Evolutionary conservation across 2,113 vertebrate genomes (phyloP).

Genomic region (Dendrocopos noguchii): DNA sequence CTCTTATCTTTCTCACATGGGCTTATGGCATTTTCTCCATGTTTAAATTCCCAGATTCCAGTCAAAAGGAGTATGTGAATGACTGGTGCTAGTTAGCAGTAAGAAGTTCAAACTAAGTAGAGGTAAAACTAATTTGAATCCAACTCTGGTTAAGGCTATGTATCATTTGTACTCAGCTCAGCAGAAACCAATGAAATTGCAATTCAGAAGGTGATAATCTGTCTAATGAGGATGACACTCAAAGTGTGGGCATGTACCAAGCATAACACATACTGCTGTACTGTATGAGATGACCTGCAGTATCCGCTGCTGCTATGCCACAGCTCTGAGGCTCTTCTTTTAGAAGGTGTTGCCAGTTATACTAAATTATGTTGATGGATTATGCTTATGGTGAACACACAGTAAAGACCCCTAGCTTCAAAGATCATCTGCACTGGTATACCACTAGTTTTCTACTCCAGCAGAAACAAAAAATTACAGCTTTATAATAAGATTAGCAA

Average conservation of each 20-base stretch:
- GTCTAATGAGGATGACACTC: background rate
- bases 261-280: accelerated
- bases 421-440: background rate
- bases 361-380: background rate
- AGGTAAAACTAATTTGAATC: background rate
- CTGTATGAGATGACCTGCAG: background rate
- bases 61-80: background rate
- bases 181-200: background rate
- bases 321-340: background rate
- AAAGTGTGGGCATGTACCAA: accelerated
- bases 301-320: background rate
- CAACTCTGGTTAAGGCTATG: background rate
- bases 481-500: background rate
- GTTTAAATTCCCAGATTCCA: background rate
- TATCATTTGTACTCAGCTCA: background rate
- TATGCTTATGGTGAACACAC: background rate
- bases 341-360: background rate
- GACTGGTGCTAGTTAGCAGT: background rate
- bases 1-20: accelerated
- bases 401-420: background rate
- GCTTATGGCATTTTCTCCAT: background rate
- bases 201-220: background rate
- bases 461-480: background rate
- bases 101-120: background rate
- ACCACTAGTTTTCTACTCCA: background rate